These are phyloP conservation scores for Rhinopomastus cyanomelas DNA, from an alignment of 2,113 vertebrate species.

Conservation along the genomic window DNA sequence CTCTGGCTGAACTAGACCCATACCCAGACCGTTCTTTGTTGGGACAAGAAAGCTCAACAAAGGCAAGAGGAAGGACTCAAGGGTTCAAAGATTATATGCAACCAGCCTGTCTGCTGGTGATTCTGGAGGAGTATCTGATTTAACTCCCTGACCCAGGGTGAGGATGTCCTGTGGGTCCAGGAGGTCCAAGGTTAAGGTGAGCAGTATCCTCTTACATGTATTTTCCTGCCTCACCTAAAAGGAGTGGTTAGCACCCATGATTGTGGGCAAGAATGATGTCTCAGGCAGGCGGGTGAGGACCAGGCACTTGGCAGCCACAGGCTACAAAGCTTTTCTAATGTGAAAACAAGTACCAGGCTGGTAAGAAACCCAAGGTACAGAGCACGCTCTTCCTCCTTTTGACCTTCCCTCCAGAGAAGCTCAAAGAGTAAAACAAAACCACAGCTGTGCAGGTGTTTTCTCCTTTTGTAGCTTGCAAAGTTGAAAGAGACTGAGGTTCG, in stretches of 20 bases:
- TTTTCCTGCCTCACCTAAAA: neutral
- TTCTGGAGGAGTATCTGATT: neutral
- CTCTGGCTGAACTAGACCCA: neutral
- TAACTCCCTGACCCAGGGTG: neutral
- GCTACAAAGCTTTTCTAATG: neutral
- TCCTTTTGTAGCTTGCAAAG: neutral
- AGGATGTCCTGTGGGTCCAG: neutral
- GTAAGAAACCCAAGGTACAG: neutral
- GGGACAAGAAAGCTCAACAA: neutral
- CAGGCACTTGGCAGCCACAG: neutral
- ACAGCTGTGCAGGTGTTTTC: neutral
- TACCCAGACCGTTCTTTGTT: neutral
- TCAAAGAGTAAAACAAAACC: neutral
- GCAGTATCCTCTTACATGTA: neutral
- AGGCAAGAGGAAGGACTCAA: neutral
- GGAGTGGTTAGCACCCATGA: rapidly evolving
- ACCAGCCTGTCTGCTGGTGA: neutral
- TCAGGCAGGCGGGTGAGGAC: neutral
- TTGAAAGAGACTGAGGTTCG: neutral
- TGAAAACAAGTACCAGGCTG: neutral
- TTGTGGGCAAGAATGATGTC: neutral
- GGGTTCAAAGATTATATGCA: neutral
- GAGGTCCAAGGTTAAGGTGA: neutral
- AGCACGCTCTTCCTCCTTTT: neutral
- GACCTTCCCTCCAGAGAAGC: neutral